phyloP scores from a whole-genome alignment of 2,113 vertebrate species.

The Plecturocebus donacophilus region DNA sequence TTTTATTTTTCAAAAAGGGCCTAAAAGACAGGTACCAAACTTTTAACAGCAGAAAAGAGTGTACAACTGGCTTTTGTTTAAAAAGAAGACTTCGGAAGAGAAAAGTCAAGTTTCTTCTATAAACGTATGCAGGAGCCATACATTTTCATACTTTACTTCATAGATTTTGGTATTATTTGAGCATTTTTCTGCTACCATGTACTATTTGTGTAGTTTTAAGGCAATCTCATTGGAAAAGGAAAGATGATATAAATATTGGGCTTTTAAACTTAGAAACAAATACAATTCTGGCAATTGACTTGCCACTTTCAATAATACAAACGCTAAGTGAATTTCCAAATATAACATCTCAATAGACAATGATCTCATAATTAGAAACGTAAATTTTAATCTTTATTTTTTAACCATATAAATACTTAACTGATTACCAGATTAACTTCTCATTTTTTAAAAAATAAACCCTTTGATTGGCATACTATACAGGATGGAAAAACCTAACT shows the following conservation, averaged over 20 bases:
- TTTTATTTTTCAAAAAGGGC: neutral
- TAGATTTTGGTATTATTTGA: neutral
- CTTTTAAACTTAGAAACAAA: constrained; percentile 3
- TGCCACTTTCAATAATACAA: neutral
- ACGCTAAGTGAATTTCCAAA: neutral
- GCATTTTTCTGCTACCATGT: neutral
- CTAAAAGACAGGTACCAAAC: neutral
- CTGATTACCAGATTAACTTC: neutral
- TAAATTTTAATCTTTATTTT: constrained; percentile 3
- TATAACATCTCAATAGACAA: neutral
- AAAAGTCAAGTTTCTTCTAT: neutral
- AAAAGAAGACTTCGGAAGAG: neutral
- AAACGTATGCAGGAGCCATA: neutral
- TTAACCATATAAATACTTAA: neutral
- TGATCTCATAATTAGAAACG: neutral
- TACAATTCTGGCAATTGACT: neutral
- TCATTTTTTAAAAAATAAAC: neutral
- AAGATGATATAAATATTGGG: neutral
- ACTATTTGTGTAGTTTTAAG: neutral
- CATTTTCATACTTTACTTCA: neutral
- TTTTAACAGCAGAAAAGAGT: neutral
- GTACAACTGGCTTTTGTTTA: neutral
- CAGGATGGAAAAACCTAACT: neutral
- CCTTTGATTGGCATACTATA: neutral
- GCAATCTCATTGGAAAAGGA: neutral